Percentiles rank a stretch among this genome's conserved stretches.
Evolutionary conservation across 2,797 vertebrate genomes (phyloP).

Genomic region (Acrocephalus scirpaceus): DNA sequence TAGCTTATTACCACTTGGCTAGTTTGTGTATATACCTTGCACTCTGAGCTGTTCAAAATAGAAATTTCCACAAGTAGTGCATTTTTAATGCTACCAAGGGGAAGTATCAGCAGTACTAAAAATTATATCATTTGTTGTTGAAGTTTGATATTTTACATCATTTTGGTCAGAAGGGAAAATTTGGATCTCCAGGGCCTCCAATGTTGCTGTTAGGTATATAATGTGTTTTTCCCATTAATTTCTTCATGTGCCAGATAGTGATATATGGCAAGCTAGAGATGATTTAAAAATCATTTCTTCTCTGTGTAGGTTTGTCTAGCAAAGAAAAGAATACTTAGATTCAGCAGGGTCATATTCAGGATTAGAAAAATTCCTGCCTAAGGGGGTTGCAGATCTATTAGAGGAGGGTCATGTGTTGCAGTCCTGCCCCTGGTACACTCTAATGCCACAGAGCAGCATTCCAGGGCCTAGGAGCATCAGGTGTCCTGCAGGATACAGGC

Average conservation of each 20-base stretch:
- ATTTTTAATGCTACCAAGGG: not conserved
- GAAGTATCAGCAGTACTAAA: not conserved
- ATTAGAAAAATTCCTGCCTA: not conserved
- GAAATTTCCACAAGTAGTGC: not conserved
- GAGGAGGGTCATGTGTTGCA: not conserved
- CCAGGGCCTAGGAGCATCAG: not conserved
- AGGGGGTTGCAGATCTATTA: not conserved
- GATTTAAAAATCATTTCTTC: not conserved
- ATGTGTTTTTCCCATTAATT: not conserved
- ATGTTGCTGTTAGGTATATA: not conserved
- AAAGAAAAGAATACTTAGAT: not conserved
- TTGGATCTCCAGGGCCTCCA: not conserved
- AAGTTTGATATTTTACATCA: not conserved
- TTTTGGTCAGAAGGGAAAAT: not conserved
- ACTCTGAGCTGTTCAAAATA: not conserved
- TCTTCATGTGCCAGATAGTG: not conserved
- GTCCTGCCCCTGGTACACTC: not conserved
- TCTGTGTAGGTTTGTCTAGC: not conserved
- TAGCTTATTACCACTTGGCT: not conserved
- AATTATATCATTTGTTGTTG: not conserved
- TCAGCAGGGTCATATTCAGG: not conserved
- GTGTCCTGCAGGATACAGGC: not conserved
- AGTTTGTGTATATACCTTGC: not conserved
- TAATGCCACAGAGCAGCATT: not conserved
- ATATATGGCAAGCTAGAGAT: fast-evolving